Base-by-base conservation (phyloP, 2,888 invertebrate genomes). In the Drosophila kambysellisi region DNA sequence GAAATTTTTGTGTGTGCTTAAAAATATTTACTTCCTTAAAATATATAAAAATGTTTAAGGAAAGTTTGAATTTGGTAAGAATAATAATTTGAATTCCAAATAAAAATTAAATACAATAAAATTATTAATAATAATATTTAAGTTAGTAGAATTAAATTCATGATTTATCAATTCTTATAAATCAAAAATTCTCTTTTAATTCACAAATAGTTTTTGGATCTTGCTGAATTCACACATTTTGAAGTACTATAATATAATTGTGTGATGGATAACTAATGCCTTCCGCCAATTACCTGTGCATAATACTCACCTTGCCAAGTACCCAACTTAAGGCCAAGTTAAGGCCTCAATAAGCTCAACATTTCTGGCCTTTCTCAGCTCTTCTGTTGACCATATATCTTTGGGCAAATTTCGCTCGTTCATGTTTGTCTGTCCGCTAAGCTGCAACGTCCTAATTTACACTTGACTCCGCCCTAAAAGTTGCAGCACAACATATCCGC, bases 401-500 rank as follows among this genome's bases (percentile, higher is more conserved):
- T 68, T 37, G 9, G 46, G 65, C 62, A 68, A 46, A 62, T 68
- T 68, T 80, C 39, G 77, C 64, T 50, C 52, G 67, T 62, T 80
- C 65, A 61, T 54, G 76, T 51, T 74, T 56, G 41, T 33, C 83
- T 67, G 82, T 70, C 62, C 66, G 56, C 41, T 74, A 74, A 73
- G 68, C 74, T 79, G 84, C 84, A 69, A 88, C 83, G 86, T 86
- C 87, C 90, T 81, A 88, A 86, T 85, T 88, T 80, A 78, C 85
- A 81, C 87, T 70, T 68, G 81, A 73, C 67, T 68, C 64, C 70
- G 41, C 58, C 70, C 32, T 59, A 50, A 33, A 35, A 63, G 20
- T 43, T 52, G 37, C 39, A 68, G 25, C 33, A 50, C 5, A 17
- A 29, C 56, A 63, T 37, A 59, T 48, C 35, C 35, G n/a, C 59